Percentiles rank a stretch among this genome's conserved stretches.
Evolutionary conservation across 2,888 invertebrate genomes (phyloP).

Genomic region (Horisme vitalbata): DNA sequence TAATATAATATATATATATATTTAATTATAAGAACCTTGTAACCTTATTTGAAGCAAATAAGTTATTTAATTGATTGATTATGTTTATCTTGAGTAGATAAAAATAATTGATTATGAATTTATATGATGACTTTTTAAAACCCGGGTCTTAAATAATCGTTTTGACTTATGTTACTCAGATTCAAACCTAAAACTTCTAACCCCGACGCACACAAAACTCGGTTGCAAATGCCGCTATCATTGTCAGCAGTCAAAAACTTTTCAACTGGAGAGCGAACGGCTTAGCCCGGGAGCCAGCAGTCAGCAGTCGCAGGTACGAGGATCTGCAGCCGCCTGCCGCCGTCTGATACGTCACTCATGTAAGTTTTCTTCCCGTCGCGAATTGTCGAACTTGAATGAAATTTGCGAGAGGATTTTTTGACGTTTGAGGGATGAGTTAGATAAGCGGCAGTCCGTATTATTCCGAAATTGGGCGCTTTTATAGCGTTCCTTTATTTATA

Average conservation of each 20-base stretch:
- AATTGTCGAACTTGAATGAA: conserved; percentile 57
- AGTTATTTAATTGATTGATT: no score
- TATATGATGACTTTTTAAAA: no score
- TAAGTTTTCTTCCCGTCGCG: conserved; percentile 62
- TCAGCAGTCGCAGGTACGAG: conserved; percentile 56
- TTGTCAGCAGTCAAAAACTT: conserved; percentile 64
- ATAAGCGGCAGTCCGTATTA: not conserved
- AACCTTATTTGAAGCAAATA: no score
- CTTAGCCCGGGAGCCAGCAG: conserved; percentile 63
- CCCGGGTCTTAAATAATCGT: no score
- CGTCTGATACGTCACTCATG: conserved; percentile 73
- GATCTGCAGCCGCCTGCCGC: conserved; percentile 57
- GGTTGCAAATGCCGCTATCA: conserved; percentile 57
- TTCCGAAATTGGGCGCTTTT: no score
- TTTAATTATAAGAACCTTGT: no score
- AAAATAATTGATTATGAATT: no score
- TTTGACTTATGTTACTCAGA: no score
- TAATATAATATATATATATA: no score
- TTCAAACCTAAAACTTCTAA: not conserved
- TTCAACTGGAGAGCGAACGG: conserved; percentile 57
- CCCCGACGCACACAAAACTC: conserved; percentile 22
- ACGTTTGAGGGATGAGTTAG: conserved; percentile 8
- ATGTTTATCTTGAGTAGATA: no score
- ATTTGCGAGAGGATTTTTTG: conserved; percentile 35
- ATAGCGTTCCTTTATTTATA: no score